phyloP scores from a whole-genome alignment of 2,888 invertebrate species.

The Thecophora atra region DNA sequence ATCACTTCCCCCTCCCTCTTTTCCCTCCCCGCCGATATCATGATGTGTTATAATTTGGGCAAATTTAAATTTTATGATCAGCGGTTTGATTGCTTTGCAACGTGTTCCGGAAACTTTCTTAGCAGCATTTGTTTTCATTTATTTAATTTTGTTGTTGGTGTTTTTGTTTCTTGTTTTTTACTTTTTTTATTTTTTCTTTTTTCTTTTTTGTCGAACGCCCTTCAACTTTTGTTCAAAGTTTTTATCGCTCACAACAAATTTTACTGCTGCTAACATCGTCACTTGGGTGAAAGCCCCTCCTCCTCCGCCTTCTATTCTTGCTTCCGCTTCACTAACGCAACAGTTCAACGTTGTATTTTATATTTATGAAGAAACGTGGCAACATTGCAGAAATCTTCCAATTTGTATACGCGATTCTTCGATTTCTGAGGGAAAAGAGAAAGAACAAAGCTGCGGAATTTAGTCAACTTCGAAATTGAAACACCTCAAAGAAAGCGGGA shows the following conservation, averaged over 20 bases:
- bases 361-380: slow-evolving; percentile 48
- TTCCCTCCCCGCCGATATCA: background rate
- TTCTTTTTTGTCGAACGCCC: background rate
- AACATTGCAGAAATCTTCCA: slow-evolving; percentile 44
- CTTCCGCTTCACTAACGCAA: background rate
- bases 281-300: background rate
- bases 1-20: background rate
- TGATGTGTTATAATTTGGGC: background rate
- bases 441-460: background rate
- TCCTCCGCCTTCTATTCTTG: no score
- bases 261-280: background rate
- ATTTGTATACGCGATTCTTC: background rate
- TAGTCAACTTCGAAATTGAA: background rate
- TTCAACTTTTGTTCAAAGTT: background rate
- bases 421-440: background rate
- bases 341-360: slow-evolving; percentile 42
- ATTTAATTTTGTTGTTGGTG: slow-evolving; percentile 10
- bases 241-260: slow-evolving; percentile 1
- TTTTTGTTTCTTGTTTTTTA: background rate
- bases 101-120: background rate
- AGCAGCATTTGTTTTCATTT: background rate
- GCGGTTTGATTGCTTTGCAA: background rate
- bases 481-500: background rate
- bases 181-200: background rate
- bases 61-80: background rate